These are phyloP conservation scores for Hiodon alosoides DNA, from an alignment of 2,113 vertebrate species.

Conservation along the genomic window DNA sequence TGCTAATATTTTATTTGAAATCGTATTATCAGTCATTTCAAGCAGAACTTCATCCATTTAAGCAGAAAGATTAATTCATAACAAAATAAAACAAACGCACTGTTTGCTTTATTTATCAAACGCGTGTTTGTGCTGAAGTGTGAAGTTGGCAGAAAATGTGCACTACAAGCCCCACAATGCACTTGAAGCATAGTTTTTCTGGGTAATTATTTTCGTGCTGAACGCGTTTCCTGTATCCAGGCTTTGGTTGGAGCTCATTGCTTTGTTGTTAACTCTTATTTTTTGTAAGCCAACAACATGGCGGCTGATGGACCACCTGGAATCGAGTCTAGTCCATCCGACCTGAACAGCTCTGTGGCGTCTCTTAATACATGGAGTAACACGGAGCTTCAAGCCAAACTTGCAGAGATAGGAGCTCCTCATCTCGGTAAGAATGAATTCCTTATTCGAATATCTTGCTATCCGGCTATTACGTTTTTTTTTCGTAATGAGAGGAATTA, in stretches of 20 bases:
- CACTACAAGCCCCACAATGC: not conserved
- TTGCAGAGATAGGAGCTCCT: constrained; percentile 77
- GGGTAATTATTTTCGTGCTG: not conserved
- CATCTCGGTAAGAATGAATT: constrained; percentile 63
- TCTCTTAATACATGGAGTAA: constrained; percentile 56
- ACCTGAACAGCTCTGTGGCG: constrained; percentile 53
- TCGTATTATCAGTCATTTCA: too few relatives aligned
- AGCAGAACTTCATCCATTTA: too few relatives aligned
- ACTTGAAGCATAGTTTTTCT: not conserved
- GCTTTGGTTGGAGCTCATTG: not conserved
- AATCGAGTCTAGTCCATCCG: constrained; percentile 47
- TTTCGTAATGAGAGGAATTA: too few relatives aligned
- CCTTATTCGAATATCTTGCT: too few relatives aligned
- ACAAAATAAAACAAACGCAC: not conserved
- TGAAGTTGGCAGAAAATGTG: not conserved
- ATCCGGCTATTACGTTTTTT: too few relatives aligned
- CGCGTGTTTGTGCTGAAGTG: too few relatives aligned
- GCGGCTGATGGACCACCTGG: constrained; percentile 64
- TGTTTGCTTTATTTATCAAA: not conserved
- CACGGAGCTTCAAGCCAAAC: constrained; percentile 72
- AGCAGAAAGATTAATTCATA: too few relatives aligned
- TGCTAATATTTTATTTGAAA: too few relatives aligned
- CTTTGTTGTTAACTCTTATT: not conserved
- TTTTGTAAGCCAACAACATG: constrained; percentile 38
- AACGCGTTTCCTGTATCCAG: not conserved